Percentiles rank a stretch among this genome's conserved stretches.
Conservation (phyloP, 2,888 invertebrate genomes). For the Athalia cordata region DNA sequence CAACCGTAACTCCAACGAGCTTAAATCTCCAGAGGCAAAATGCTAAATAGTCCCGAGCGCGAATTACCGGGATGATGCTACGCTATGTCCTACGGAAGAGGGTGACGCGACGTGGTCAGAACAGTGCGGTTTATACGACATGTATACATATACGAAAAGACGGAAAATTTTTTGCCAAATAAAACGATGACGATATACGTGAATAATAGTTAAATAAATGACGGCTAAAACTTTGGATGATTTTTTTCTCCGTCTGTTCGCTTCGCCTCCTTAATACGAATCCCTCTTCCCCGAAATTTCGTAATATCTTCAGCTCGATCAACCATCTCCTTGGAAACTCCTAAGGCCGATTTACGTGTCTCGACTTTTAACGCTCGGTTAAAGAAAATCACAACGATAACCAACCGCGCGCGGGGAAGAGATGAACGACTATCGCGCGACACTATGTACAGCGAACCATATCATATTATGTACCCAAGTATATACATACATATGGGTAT, state of each 20-base stretch:
- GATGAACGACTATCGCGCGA: not conserved
- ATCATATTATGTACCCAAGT: too few species aligned
- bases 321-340: slow-evolving; percentile 1
- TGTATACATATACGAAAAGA: too few species aligned
- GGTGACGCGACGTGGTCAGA: slow-evolving; percentile 30
- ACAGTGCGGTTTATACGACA: slow-evolving; percentile 5
- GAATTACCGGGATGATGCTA: slow-evolving; percentile 14
- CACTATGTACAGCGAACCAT: too few species aligned
- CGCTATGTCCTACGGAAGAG: slow-evolving; percentile 1
- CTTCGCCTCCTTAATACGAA: not conserved
- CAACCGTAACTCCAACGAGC: slow-evolving; percentile 53
- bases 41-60: slow-evolving; percentile 53
- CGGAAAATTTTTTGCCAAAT: slow-evolving; percentile 53
- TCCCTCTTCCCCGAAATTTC: not conserved
- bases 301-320: slow-evolving; percentile 31
- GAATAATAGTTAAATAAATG: too few species aligned
- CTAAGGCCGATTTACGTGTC: slow-evolving; percentile 21
- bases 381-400: slow-evolving; percentile 26
- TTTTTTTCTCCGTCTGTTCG: not conserved
- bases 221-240: not conserved
- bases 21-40: slow-evolving; percentile 52
- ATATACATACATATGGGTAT: not conserved
- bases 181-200: too few species aligned
- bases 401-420: not conserved
- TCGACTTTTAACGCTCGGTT: slow-evolving; percentile 36